A percentile compares a stretch with the other conserved stretches of the same genome.
phyloP scores from a whole-genome alignment of 2,797 vertebrate genomes.

The Sebastes trivittatus region DNA sequence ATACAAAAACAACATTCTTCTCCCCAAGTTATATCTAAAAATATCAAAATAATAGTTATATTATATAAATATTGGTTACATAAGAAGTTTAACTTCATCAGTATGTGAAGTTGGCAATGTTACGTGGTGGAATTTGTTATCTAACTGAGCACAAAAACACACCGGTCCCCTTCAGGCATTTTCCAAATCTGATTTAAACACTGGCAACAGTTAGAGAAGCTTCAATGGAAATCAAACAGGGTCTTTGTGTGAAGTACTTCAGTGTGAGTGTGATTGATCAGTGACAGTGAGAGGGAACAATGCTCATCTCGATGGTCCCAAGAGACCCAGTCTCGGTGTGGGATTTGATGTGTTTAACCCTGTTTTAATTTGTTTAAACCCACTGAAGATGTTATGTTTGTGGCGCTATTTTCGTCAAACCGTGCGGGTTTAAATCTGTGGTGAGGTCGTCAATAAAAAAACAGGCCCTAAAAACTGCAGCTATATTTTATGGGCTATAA shows the following conservation, averaged over 20 bases:
- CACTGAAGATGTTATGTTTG: neutral
- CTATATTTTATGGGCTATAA: neutral
- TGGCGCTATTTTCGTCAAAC: neutral
- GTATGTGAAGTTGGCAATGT: neutral
- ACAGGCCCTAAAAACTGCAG: neutral
- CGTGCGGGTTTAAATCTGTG: neutral
- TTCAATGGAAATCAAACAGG: constrained; percentile 16
- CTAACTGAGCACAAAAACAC: neutral
- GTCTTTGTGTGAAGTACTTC: constrained; percentile 14
- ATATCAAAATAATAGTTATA: neutral
- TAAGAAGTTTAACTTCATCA: neutral
- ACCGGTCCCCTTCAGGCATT: neutral
- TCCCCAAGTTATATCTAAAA: neutral
- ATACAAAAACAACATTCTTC: neutral
- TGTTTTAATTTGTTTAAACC: neutral
- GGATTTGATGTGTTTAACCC: neutral
- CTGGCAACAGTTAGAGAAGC: constrained; percentile 6
- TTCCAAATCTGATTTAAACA: constrained; percentile 51
- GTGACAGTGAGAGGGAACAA: constrained; percentile 3
- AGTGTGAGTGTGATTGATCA: constrained; percentile 27
- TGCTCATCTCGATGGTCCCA: neutral
- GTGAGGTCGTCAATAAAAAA: neutral
- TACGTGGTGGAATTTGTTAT: neutral
- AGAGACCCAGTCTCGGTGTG: neutral
- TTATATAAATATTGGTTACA: neutral